Conservation (phyloP, 2,888 invertebrate genomes). For the Cyaniris semiargus region DNA sequence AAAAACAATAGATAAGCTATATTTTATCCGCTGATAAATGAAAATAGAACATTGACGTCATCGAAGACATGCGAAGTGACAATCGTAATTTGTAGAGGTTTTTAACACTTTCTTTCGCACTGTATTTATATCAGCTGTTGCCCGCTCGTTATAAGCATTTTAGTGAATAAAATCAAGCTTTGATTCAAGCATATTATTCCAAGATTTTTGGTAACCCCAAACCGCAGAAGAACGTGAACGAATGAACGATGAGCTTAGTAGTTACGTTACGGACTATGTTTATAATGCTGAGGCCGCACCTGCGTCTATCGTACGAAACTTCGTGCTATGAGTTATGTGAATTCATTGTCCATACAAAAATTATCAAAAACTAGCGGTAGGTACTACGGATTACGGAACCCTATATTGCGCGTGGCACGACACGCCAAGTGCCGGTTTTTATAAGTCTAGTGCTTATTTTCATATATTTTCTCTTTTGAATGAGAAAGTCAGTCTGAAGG, state of each 20-base stretch:
- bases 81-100: neutral
- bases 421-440: too few relatives aligned
- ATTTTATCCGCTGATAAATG: constrained; percentile 15
- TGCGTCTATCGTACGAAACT: too few relatives aligned
- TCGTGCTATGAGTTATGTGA: too few relatives aligned
- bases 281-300: too few relatives aligned
- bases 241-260: too few relatives aligned
- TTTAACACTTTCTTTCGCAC: constrained; percentile 8
- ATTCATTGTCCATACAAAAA: too few relatives aligned
- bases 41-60: constrained; percentile 27
- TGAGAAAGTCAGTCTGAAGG: neutral
- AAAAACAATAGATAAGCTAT: constrained; percentile 1
- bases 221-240: neutral
- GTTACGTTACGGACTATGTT: too few relatives aligned
- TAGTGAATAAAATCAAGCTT: too few relatives aligned
- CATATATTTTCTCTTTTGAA: neutral
- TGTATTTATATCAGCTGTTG: neutral
- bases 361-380: too few relatives aligned
- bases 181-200: neutral
- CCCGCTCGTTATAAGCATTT: neutral
- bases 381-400: too few relatives aligned
- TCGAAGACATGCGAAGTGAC: neutral
- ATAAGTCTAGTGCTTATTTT: neutral
- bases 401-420: too few relatives aligned
- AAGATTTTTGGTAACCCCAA: neutral